Conservation (phyloP, 2,797 vertebrate species). For the Anomalospiza imberbis region DNA sequence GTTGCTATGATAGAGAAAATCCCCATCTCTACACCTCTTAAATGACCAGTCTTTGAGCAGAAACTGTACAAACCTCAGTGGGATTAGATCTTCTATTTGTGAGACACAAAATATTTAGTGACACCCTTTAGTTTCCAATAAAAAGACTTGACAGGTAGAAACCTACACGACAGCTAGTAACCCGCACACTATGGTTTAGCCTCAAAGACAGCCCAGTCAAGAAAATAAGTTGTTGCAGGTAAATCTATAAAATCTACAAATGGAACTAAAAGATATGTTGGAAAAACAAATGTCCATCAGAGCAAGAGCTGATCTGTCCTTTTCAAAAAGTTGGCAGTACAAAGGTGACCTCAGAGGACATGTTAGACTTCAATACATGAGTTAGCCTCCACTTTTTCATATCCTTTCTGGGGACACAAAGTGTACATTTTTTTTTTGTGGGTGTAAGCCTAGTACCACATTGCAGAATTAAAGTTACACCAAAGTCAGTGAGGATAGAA, state of each 20-base stretch:
- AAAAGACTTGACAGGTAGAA: neutral
- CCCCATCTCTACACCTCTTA: neutral
- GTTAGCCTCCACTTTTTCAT: neutral
- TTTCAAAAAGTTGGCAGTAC: neutral
- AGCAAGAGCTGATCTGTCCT: neutral
- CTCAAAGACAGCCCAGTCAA: neutral
- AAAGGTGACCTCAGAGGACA: neutral
- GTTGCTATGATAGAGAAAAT: neutral
- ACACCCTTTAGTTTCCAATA: neutral
- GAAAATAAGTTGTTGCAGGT: neutral
- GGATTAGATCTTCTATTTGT: neutral
- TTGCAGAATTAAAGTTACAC: neutral
- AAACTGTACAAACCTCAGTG: neutral
- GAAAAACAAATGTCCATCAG: neutral
- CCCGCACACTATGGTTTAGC: neutral
- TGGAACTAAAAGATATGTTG: neutral
- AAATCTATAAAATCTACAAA: neutral
- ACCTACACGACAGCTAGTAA: neutral
- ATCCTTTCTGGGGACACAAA: neutral
- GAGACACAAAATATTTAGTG: neutral
- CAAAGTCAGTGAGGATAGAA: neutral
- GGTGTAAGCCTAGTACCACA: neutral
- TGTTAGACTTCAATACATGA: neutral
- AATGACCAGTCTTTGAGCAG: neutral
- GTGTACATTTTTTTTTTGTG: neutral